A percentile compares a stretch with the other conserved stretches of the same genome.
These are phyloP conservation scores for Pachydiplax longipennis DNA, from an alignment of 2,888 invertebrate species.

Conservation along the genomic window DNA sequence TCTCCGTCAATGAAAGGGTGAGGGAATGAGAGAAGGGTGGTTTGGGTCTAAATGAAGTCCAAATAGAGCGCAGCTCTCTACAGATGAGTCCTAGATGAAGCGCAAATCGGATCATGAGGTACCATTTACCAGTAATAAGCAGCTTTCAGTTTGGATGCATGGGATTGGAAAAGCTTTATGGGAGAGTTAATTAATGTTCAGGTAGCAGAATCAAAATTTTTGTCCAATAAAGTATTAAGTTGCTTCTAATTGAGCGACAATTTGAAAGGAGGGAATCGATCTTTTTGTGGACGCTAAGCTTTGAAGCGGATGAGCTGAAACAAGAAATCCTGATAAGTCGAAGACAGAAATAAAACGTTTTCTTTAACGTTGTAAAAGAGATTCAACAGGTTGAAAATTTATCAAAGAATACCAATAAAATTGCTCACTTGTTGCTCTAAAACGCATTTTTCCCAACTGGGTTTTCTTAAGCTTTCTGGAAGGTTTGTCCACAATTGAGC, in stretches of 20 bases:
- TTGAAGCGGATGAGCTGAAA: neutral
- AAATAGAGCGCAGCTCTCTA: no score
- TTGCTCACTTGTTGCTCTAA: neutral
- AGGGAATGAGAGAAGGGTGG: no score
- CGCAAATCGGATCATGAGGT: no score
- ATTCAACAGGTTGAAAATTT: slow-evolving; percentile 23
- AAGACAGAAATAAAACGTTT: neutral
- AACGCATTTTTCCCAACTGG: neutral
- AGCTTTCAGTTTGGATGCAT: no score
- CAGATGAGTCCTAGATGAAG: no score
- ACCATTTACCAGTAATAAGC: no score
- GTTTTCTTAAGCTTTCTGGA: neutral
- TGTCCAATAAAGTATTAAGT: neutral
- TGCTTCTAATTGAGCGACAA: neutral
- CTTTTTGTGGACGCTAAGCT: neutral
- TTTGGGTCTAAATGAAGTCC: no score
- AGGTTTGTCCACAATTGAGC: no score
- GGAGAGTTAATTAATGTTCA: no score
- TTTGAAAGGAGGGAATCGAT: neutral
- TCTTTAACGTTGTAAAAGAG: neutral
- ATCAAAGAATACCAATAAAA: neutral
- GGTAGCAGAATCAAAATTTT: no score
- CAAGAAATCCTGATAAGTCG: neutral
- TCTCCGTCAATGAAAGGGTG: no score
- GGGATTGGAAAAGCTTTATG: no score